phyloP scores from a whole-genome alignment of 1,140 invertebrate genomes.

The Metopolophium dirhodum region DNA sequence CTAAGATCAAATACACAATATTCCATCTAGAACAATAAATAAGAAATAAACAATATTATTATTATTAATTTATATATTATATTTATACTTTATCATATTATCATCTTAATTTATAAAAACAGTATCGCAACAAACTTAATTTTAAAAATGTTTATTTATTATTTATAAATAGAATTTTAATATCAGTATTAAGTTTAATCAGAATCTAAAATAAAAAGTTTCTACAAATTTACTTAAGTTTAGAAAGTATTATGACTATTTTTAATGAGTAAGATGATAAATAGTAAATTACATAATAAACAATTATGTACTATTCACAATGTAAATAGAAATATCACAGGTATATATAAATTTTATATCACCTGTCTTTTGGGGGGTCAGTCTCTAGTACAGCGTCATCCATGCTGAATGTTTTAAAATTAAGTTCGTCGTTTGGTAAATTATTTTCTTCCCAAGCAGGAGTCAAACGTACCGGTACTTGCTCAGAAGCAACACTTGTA shows the following conservation, averaged over 20 bases:
- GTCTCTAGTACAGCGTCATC: conserved; percentile 74
- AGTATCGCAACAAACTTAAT: background rate
- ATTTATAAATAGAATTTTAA: background rate
- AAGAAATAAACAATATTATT: conserved; percentile 54
- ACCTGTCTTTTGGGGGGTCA: conserved; percentile 78
- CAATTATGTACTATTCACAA: background rate
- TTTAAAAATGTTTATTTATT: background rate
- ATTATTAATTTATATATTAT: background rate
- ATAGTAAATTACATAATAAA: background rate
- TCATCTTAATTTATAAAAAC: background rate
- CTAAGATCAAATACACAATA: conserved; percentile 87
- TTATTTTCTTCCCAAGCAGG: conserved; percentile 86
- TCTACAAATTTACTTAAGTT: background rate
- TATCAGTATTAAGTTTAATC: too few relatives aligned
- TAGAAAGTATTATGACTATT: background rate
- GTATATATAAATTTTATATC: conserved; percentile 41
- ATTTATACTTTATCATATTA: background rate
- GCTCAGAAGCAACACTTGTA: conserved; percentile 56
- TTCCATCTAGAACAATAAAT: conserved; percentile 69
- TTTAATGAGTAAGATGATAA: background rate
- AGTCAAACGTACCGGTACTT: conserved; percentile 80
- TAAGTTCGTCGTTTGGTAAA: conserved; percentile 82
- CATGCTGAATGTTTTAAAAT: conserved; percentile 81
- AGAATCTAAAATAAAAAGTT: background rate
- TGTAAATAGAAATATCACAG: background rate